Base-by-base conservation (phyloP, 2,888 invertebrate species). In the Erebia palarica region DNA sequence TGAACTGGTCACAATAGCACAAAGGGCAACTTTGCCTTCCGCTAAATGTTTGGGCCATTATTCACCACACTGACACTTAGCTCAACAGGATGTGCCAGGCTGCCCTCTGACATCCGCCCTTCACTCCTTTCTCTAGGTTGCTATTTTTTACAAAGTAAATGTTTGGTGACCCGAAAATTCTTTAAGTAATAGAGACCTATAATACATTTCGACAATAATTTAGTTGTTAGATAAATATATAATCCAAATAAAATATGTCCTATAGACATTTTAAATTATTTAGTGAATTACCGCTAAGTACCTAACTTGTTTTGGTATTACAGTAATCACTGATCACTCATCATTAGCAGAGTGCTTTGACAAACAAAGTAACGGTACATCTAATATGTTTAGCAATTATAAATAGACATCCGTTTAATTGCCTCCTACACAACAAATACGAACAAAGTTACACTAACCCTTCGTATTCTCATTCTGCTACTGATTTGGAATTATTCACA, bases 21-120 rank as follows among this genome's bases (percentile, higher is more conserved):
- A 65, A 63, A 69, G 70, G 63, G 68, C 70, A 49, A 18, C 44
- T 27, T n/a, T 1, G 65, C 42, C 60, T 67, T 69, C 58, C 65
- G 72, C 69, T 51, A 42, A 73, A 75, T 75, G 18, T 73, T 73
- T 74, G 53, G 14, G 55, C 44, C 18, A 61, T 75, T 72, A 74
- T 71, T 75, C 74, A 74, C 70, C 18, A 7, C 8, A 47, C 5
- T 21, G 10, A 21, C 27, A 42, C 61, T 27, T 9, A 27, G 49
- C 67, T 47, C 21, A 8, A 18, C 55, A 16, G 57, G 57, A 27
- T 21, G 57, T 13, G 4, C 57, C 57, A 14, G 1, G 57, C 27
- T 55, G 57, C 57, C 57, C 57, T 21, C 11, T 57, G 57, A 57
- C 57, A 21, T 27, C 57, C 57, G 57, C 57, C 57, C 57, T 13